Conservation (phyloP, 1,140 invertebrate genomes). For the Acromyrmex charruanus region DNA sequence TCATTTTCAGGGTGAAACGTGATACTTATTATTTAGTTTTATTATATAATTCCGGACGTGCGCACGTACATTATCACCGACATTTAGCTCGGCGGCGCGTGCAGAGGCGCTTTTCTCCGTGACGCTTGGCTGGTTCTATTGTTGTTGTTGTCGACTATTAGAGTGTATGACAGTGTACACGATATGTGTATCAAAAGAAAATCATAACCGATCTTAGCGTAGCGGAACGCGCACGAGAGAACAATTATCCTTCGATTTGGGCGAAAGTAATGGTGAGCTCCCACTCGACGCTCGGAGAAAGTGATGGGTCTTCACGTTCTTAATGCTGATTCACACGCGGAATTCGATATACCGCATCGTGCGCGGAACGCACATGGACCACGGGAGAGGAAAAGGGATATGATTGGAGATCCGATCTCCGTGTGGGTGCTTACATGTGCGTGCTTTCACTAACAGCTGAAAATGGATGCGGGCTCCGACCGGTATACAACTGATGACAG, state of each 20-base stretch:
- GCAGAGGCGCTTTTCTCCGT: conserved; percentile 28
- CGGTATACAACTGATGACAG: not conserved
- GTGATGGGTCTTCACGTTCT: conserved; percentile 61
- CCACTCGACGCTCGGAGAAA: conserved; percentile 66
- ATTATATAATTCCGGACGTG: conserved; percentile 40
- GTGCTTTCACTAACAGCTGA: conserved; percentile 81
- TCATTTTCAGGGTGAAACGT: conserved; percentile 29
- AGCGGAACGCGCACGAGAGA: conserved; percentile 52
- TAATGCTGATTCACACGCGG: conserved; percentile 66
- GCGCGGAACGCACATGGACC: not conserved
- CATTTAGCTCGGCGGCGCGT: conserved; percentile 34
- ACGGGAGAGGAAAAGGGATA: not conserved
- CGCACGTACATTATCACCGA: not conserved
- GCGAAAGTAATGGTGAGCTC: conserved; percentile 70
- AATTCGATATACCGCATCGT: conserved; percentile 53
- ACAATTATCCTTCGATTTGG: conserved; percentile 68
- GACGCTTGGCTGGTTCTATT: conserved; percentile 18
- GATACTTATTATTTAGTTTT: conserved; percentile 29
- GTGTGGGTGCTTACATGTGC: conserved; percentile 16
- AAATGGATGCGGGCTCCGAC: conserved; percentile 67
- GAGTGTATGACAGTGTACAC: not conserved
- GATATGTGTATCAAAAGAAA: conserved; percentile 7
- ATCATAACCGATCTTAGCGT: conserved; percentile 11
- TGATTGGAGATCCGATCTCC: not conserved
- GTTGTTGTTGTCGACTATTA: not conserved